These are phyloP conservation scores for Sepiola atlantica DNA, from an alignment of 2,888 invertebrate genomes.

Conservation along the genomic window DNA sequence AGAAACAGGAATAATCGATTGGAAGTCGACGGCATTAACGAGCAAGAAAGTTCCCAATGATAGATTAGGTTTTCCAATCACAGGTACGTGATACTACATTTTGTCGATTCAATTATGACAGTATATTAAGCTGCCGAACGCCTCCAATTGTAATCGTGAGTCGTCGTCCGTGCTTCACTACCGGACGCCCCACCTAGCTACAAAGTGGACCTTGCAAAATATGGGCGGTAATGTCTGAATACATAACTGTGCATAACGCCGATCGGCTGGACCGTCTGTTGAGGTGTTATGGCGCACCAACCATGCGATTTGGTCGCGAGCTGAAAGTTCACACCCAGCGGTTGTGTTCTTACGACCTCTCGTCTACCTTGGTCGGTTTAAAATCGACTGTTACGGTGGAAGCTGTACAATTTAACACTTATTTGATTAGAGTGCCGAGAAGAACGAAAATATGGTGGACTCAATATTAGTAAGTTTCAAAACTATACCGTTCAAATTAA, in stretches of 20 bases:
- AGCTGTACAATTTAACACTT: not conserved
- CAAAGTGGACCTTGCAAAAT: not conserved
- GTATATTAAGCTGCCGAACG: conserved; percentile 32
- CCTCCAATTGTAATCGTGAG: not conserved
- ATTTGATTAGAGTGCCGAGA: not conserved
- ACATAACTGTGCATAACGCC: conserved; percentile 16
- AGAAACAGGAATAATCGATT: not conserved
- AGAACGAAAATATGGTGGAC: not conserved
- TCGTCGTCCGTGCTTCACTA: not conserved
- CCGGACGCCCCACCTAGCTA: not conserved
- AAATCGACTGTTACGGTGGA: not conserved
- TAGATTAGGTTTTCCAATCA: not conserved
- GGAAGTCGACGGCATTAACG: not conserved
- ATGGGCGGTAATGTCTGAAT: not conserved
- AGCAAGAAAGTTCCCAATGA: not conserved
- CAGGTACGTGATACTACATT: not conserved
- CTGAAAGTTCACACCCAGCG: not conserved
- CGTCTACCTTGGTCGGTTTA: not conserved
- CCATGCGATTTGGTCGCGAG: not conserved
- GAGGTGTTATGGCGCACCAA: not conserved
- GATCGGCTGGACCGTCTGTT: not conserved
- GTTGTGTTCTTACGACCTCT: not conserved
- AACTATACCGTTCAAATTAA: not conserved
- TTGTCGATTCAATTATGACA: conserved; percentile 4
- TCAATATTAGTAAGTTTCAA: not conserved